phyloP scores from a whole-genome alignment of 2,888 invertebrate genomes.

The Caenorhabditis virilis region DNA sequence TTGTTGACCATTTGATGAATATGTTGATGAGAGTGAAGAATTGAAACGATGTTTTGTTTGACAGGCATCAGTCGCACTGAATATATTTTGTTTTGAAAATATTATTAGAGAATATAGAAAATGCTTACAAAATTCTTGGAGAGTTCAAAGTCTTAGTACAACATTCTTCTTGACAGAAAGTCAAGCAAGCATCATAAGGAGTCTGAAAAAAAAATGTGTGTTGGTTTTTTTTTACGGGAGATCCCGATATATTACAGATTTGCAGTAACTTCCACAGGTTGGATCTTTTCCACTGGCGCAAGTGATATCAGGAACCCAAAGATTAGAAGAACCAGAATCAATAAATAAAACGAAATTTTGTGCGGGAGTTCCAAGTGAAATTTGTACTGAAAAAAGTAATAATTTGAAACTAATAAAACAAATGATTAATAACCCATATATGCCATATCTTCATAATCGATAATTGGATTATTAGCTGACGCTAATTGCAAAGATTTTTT shows the following conservation, averaged over 20 bases:
- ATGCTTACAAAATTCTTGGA: slow-evolving; percentile 12
- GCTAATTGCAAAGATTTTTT: slow-evolving; percentile 21
- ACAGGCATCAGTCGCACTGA: slow-evolving; percentile 42
- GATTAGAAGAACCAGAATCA: slow-evolving; percentile 54
- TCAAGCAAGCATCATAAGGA: slow-evolving; percentile 43
- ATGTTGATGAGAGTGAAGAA: slow-evolving; percentile 37
- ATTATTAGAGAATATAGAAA: too few species aligned
- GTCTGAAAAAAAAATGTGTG: slow-evolving; percentile 21
- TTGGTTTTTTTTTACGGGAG: background rate
- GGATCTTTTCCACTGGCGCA: slow-evolving; percentile 38
- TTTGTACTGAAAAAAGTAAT: slow-evolving; percentile 28
- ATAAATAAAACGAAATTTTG: slow-evolving; percentile 55
- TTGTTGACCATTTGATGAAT: slow-evolving; percentile 33
- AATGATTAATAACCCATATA: slow-evolving; percentile 35
- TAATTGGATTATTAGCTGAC: slow-evolving; percentile 23
- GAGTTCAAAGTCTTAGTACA: slow-evolving; percentile 13
- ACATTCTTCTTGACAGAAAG: slow-evolving; percentile 47
- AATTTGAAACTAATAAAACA: background rate
- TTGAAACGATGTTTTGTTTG: slow-evolving; percentile 51
- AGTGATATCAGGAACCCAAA: slow-evolving; percentile 50
- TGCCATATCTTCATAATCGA: slow-evolving; percentile 51
- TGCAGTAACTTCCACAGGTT: slow-evolving; percentile 40
- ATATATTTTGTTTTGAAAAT: background rate
- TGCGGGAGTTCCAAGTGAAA: slow-evolving; percentile 54
- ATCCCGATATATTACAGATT: slow-evolving; percentile 10